phyloP scores from a whole-genome alignment of 2,888 invertebrate species.

The Ophion ventricosus region DNA sequence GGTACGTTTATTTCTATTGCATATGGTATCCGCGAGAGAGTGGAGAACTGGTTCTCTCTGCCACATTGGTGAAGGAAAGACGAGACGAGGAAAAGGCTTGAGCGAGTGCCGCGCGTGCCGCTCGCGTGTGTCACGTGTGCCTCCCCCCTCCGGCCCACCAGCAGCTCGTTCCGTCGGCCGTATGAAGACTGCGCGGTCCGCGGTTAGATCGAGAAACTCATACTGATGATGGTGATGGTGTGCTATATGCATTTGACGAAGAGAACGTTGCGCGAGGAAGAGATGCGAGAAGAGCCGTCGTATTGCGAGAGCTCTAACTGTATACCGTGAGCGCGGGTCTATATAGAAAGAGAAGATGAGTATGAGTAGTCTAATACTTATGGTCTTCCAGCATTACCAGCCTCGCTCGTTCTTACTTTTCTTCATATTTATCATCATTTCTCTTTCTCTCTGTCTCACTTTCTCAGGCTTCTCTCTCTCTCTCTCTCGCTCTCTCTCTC shows the following conservation, averaged over 20 bases:
- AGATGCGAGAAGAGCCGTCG: constrained; percentile 41
- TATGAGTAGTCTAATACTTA: not conserved
- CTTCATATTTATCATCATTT: constrained; percentile 21
- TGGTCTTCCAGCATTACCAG: not conserved
- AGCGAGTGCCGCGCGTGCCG: constrained; percentile 81
- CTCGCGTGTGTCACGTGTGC: constrained; percentile 82
- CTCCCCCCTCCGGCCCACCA: constrained; percentile 20
- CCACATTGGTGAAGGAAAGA: constrained; percentile 72
- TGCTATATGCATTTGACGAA: constrained; percentile 32
- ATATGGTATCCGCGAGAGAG: constrained; percentile 55
- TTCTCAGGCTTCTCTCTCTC: not conserved
- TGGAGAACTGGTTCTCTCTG: constrained; percentile 78
- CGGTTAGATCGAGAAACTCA: constrained; percentile 50
- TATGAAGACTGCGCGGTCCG: constrained; percentile 36
- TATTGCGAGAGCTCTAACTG: no score
- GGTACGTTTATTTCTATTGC: constrained; percentile 78
- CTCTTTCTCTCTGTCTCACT: not conserved
- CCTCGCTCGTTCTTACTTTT: constrained; percentile 35
- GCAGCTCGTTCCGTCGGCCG: not conserved
- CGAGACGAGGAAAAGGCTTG: constrained; percentile 64
- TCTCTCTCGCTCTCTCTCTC: constrained; percentile 4
- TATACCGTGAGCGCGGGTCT: no score
- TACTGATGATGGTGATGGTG: constrained; percentile 35
- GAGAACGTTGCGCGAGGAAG: constrained; percentile 1
- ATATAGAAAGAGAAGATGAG: no score